A percentile compares a stretch with the other conserved stretches of the same genome.
Conservation (phyloP, 2,888 invertebrate species). For the Eubasilissa splendida region DNA sequence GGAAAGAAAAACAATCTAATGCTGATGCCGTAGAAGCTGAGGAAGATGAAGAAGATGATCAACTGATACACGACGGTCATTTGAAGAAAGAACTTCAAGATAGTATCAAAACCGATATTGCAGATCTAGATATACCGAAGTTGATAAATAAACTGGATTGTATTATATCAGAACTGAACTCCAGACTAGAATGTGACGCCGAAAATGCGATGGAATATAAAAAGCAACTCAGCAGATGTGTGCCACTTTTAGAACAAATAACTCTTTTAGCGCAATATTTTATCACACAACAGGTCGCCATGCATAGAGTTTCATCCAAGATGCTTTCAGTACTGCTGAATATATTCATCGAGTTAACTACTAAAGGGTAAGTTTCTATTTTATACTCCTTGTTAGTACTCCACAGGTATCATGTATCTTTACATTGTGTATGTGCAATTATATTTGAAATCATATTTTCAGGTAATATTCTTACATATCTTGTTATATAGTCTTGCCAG, state of each 20-base stretch:
- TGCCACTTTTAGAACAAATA: conserved; percentile 86
- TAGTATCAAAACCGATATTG: conserved; percentile 76
- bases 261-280: conserved; percentile 84
- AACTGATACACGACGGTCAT: conserved; percentile 75
- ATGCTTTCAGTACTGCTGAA: conserved; percentile 86
- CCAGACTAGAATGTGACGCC: conserved; percentile 64
- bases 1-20: conserved; percentile 37
- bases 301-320: conserved; percentile 86
- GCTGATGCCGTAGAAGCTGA: conserved; percentile 59
- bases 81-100: conserved; percentile 78
- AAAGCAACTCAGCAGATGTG: conserved; percentile 67
- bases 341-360: conserved; percentile 87
- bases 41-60: conserved; percentile 68
- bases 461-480: no score
- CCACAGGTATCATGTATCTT: no score
- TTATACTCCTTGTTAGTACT: neutral
- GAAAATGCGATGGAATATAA: conserved; percentile 59
- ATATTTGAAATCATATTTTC: no score
- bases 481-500: no score
- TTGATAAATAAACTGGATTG: conserved; percentile 66
- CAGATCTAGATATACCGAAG: conserved; percentile 72
- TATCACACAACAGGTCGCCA: conserved; percentile 83
- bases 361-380: conserved; percentile 75
- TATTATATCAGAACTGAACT: conserved; percentile 67
- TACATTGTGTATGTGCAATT: no score